Conservation (phyloP, 2,797 vertebrate genomes). For the Botia almorhae region DNA sequence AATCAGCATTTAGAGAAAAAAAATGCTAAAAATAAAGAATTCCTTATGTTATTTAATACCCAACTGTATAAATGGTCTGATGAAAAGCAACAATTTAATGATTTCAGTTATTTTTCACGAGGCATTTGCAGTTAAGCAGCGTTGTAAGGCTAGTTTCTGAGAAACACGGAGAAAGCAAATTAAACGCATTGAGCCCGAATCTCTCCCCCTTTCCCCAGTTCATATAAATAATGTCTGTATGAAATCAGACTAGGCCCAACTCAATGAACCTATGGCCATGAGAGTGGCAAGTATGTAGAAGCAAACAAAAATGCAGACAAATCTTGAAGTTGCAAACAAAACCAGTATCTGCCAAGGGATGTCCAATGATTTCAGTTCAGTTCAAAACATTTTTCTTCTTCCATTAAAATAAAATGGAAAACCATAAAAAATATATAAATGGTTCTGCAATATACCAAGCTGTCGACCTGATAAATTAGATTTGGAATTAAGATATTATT, state of each 20-base stretch:
- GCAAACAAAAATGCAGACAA: slow-evolving; percentile 9
- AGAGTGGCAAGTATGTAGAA: slow-evolving; percentile 29
- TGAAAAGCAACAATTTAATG: slow-evolving; percentile 58
- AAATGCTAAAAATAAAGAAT: slow-evolving; percentile 37
- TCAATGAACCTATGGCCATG: slow-evolving; percentile 39
- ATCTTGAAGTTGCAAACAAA: slow-evolving; percentile 28
- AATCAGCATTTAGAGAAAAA: slow-evolving; percentile 36
- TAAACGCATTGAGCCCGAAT: slow-evolving; percentile 46
- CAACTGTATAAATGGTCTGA: slow-evolving; percentile 65
- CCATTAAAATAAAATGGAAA: slow-evolving; percentile 5
- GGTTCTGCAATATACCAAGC: slow-evolving; percentile 5
- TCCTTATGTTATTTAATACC: slow-evolving; percentile 64
- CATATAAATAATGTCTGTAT: slow-evolving; percentile 62
- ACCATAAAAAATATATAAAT: slow-evolving; percentile 14
- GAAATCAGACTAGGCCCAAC: slow-evolving; percentile 43
- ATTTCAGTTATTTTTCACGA: slow-evolving; percentile 56
- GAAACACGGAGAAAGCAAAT: slow-evolving; percentile 48
- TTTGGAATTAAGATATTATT: slow-evolving; percentile 33
- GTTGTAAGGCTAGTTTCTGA: slow-evolving; percentile 64
- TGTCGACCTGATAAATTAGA: slow-evolving; percentile 8
- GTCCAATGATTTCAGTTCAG: neutral
- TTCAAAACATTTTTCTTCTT: slow-evolving; percentile 5
- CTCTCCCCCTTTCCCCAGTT: slow-evolving; percentile 41
- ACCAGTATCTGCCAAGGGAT: slow-evolving; percentile 26
- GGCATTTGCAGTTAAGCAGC: slow-evolving; percentile 68